Base-by-base conservation (phyloP, 92 coral and sea anemone species). In the Siderastrea radians region DNA sequence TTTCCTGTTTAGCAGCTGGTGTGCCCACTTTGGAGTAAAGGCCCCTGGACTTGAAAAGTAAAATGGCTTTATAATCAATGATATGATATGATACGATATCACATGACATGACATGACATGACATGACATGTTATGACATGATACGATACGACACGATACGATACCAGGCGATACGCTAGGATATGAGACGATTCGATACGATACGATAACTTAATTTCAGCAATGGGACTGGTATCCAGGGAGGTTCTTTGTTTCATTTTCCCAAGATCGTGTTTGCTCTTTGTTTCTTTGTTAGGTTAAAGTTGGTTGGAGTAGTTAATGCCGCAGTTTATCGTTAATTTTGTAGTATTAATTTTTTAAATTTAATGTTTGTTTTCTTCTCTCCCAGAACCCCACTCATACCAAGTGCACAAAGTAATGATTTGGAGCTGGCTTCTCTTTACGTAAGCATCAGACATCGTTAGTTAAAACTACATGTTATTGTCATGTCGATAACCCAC, bases 1-100 rank as follows among this genome's bases (percentile, higher is more conserved):
- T 92, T 95, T 92, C 84, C 96, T 95, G 84, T 94, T 97, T 71
- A 95, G 99, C 72, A 95, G 98, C 57, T 97, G 99, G 99, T 97
- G 98, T 75, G 98, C 96, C 9, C 98, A 94, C 79, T 90, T 92
- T 86, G 96, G 96, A 72, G 95, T 91, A 72, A 92, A 94, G 79
- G 94, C 89, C 3, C 94, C 93, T 6, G 91, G 89, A 44, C 88
- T 90, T 54, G 98, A 97, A 61, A 97, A 89, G 99, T 97, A 82
- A 81, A 94, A 52, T 14, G 46, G 12, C 16, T 89, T 66, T 55
- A 10, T 13, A 38, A 46, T 19, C 47, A 44, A 74, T 51, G 60
- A 44, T 14, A 74, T 49, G 11, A 43, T 8, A 47, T 6, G 63
- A 49, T 53, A 26, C 38, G 38, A 26, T 26, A 26, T 26, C 38